Evolutionary conservation across 2,888 invertebrate species (phyloP), one percentile per base, ranked within the genome.

Genomic region (Oconnorella tubifera): DNA sequence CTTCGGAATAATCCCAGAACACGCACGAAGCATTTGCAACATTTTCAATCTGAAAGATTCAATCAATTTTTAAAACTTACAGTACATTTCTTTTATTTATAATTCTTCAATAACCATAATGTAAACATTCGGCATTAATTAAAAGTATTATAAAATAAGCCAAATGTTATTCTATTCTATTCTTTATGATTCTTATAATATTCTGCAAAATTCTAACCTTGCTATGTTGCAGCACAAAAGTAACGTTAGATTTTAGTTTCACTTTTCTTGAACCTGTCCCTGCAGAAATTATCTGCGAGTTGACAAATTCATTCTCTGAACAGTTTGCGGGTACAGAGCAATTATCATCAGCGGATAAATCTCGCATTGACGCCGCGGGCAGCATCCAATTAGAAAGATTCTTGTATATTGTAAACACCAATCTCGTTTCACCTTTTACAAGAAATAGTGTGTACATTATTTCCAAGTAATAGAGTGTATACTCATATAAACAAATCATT

Each of bases 151-250:
- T n/a, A n/a, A n/a, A n/a, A n/a, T n/a, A n/a, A n/a, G n/a, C n/a
- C n/a, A n/a, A n/a, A n/a, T n/a, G n/a, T n/a, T n/a, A n/a, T n/a
- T n/a, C n/a, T n/a, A n/a, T n/a, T n/a, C n/a, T n/a, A n/a, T n/a
- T n/a, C n/a, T n/a, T n/a, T n/a, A n/a, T n/a, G n/a, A n/a, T n/a
- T n/a, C n/a, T n/a, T n/a, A n/a, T n/a, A n/a, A n/a, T n/a, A n/a
- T n/a, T n/a, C n/a, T n/a, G n/a, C n/a, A n/a, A n/a, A n/a, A n/a
- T n/a, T n/a, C n/a, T 19, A 14, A 40, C 40, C 40, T 14, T 40
- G 19, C 40, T 84, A 84, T 95, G 94, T 74, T 89, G 87, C 82
- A 96, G 87, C 1, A 90, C 89, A 65, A 95, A 84, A 50, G 87
- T 87, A 28, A 94, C 92, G 63, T 92, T 92, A 77, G 93, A 69